A percentile compares a stretch with the other conserved stretches of the same genome.
Evolutionary conservation across 1,140 invertebrate species (phyloP).

Genomic region (Scaptomyza graminum): DNA sequence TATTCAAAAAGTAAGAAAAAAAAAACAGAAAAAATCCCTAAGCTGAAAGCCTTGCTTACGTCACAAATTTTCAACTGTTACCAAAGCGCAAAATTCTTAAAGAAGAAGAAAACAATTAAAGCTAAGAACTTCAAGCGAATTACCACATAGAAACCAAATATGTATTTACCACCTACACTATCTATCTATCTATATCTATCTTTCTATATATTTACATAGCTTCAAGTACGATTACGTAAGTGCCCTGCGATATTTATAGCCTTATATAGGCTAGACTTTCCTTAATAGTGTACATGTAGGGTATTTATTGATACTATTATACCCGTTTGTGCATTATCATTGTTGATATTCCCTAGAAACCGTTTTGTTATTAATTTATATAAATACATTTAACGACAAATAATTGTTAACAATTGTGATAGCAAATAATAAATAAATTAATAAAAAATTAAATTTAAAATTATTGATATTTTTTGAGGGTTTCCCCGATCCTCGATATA

Average conservation of each 20-base stretch:
- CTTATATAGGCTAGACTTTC: slow-evolving; percentile 38
- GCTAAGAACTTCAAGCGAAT: slow-evolving; percentile 15
- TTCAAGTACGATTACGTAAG: slow-evolving; percentile 33
- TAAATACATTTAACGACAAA: slow-evolving; percentile 66
- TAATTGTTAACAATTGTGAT: slow-evolving; percentile 42
- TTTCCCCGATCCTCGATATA: neutral
- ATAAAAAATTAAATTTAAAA: slow-evolving; percentile 3
- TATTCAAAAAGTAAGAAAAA: slow-evolving; percentile 4
- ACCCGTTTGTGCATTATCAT: slow-evolving; percentile 20
- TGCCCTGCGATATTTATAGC: slow-evolving; percentile 64
- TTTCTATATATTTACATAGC: slow-evolving; percentile 8
- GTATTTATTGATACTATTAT: slow-evolving; percentile 16
- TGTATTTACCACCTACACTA: slow-evolving; percentile 8
- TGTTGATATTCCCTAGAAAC: slow-evolving; percentile 57
- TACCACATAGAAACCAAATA: slow-evolving; percentile 43
- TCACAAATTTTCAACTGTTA: slow-evolving; percentile 65
- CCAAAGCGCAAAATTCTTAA: slow-evolving; percentile 54
- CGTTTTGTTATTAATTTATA: slow-evolving; percentile 76
- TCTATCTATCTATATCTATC: slow-evolving; percentile 9
- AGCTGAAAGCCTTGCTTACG: too few species aligned
- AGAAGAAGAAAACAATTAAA: neutral
- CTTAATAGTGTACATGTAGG: slow-evolving; percentile 33
- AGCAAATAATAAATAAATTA: slow-evolving; percentile 20
- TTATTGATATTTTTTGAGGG: neutral
- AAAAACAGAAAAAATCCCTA: neutral